phyloP scores from a whole-genome alignment of 2,888 invertebrate genomes.

The Apamea sordens region DNA sequence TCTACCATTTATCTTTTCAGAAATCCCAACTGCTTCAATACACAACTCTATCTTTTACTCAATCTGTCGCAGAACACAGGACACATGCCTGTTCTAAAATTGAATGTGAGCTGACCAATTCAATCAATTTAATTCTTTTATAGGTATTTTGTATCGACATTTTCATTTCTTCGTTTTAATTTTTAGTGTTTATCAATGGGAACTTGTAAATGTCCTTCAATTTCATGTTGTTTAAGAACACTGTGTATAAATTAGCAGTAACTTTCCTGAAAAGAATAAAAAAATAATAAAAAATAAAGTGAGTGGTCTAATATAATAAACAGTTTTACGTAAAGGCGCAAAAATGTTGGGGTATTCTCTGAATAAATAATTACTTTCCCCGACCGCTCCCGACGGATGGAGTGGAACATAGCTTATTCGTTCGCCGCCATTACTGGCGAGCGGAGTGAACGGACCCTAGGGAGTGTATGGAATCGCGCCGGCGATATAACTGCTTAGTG shows the following conservation, averaged over 20 bases:
- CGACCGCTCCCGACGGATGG: conserved; percentile 39
- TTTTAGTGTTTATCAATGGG: neutral
- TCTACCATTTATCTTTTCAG: conserved; percentile 33
- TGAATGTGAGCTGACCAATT: neutral
- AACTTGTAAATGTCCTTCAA: neutral
- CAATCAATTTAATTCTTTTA: neutral
- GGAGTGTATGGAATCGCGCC: conserved; percentile 64
- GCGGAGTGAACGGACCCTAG: conserved; percentile 57
- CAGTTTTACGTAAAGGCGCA: conserved; percentile 25
- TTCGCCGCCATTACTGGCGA: conserved; percentile 59
- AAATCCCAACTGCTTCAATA: neutral
- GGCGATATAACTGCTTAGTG: conserved; percentile 55
- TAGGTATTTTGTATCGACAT: neutral
- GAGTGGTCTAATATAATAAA: conserved; percentile 13
- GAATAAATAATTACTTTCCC: conserved; percentile 64
- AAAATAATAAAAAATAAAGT: neutral
- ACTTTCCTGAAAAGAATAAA: neutral
- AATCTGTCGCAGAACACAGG: neutral
- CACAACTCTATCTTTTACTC: neutral
- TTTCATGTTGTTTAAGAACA: neutral
- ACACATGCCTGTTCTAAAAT: neutral
- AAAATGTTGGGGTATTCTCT: conserved; percentile 38
- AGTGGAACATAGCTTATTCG: conserved; percentile 52
- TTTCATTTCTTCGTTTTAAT: neutral
- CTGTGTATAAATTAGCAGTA: neutral